Evolutionary conservation across 2,888 invertebrate genomes (phyloP).

Genomic region (Drosophila kanekoi): DNA sequence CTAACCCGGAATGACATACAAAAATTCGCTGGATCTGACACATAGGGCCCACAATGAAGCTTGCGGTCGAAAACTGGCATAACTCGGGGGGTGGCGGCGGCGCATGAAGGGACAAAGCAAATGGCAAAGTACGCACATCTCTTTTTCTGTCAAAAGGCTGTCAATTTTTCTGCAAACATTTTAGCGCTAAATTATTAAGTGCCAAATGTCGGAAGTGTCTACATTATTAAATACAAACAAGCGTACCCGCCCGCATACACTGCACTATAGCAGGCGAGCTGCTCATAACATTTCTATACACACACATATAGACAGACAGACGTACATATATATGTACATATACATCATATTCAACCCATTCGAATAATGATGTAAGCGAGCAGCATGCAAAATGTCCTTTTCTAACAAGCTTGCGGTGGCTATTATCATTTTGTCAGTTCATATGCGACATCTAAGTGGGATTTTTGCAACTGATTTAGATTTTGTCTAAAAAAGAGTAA

Average conservation of each 20-base stretch:
- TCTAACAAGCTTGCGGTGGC: too few relatives aligned
- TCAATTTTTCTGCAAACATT: conserved; percentile 75
- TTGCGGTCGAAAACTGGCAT: conserved; percentile 36
- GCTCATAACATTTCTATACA: neutral
- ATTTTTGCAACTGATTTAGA: too few relatives aligned
- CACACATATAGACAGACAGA: neutral
- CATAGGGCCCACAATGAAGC: conserved; percentile 46
- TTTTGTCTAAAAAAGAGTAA: too few relatives aligned
- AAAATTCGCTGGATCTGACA: conserved; percentile 54
- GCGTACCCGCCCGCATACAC: neutral
- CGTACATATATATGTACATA: neutral
- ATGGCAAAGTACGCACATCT: conserved; percentile 26
- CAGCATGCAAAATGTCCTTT: too few relatives aligned
- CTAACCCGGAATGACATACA: conserved; percentile 55
- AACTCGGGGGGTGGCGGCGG: conserved; percentile 28
- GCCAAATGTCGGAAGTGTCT: conserved; percentile 61
- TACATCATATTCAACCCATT: neutral
- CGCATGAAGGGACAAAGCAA: conserved; percentile 19
- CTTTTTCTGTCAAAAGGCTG: conserved; percentile 67
- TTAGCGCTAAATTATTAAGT: conserved; percentile 64
- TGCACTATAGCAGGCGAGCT: neutral
- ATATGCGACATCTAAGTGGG: too few relatives aligned
- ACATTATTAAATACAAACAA: conserved; percentile 40
- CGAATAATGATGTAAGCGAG: neutral
- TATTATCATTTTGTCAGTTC: too few relatives aligned